These are phyloP conservation scores for Chaenodraco wilsoni DNA, from an alignment of 2,797 vertebrate species.

Conservation along the genomic window DNA sequence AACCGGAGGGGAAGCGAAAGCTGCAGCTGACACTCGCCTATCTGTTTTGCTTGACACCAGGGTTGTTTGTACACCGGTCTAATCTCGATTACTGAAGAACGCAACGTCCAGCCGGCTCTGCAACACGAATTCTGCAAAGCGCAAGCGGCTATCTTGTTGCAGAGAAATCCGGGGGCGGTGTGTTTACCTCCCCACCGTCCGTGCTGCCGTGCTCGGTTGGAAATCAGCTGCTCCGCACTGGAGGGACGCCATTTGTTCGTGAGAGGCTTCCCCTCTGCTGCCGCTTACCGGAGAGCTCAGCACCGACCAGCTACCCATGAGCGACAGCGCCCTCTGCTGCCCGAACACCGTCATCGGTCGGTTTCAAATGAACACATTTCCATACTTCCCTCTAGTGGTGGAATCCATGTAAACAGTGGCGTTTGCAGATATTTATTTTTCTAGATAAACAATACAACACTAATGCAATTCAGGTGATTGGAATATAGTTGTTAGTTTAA, in stretches of 20 bases:
- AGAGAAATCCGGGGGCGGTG: constrained; percentile 45
- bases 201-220: constrained; percentile 63
- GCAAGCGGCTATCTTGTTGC: constrained; percentile 5
- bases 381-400: constrained; percentile 10
- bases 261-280: constrained; percentile 45
- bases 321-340: constrained; percentile 54
- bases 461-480: neutral
- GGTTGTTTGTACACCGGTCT: constrained; percentile 40
- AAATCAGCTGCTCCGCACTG: constrained; percentile 77
- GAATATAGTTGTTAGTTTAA: neutral
- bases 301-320: rapidly evolving
- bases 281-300: constrained; percentile 33
- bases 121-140: constrained; percentile 3
- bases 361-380: neutral
- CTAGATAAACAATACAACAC: neutral
- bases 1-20: constrained; percentile 1
- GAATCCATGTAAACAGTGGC: neutral
- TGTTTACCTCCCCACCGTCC: constrained; percentile 69
- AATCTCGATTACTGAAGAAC: constrained; percentile 15
- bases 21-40: constrained; percentile 48
- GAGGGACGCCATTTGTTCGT: constrained; percentile 84
- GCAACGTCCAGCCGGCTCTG: constrained; percentile 40
- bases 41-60: constrained; percentile 38
- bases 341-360: rapidly evolving
- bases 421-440: neutral